Percentiles rank a stretch among this genome's conserved stretches.
Conservation (phyloP, 2,797 vertebrate species). For the Anniella stebbinsi region DNA sequence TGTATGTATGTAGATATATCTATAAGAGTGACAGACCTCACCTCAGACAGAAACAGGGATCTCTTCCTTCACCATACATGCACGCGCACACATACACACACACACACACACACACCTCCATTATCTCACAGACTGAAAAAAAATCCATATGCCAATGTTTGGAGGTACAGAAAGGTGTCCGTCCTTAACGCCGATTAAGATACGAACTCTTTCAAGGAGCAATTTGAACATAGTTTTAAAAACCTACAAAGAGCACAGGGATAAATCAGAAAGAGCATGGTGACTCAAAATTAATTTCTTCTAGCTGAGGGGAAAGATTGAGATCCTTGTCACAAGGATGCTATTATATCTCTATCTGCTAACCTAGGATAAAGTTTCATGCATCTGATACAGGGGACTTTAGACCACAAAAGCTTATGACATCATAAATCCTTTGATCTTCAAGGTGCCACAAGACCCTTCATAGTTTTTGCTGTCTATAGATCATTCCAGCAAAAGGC, state of each 20-base stretch:
- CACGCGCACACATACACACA: slow-evolving; percentile 48
- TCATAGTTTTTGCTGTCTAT: background rate
- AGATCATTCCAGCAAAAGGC: background rate
- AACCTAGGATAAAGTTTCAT: background rate
- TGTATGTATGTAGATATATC: no score
- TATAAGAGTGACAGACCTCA: slow-evolving; percentile 76
- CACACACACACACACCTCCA: slow-evolving; percentile 28
- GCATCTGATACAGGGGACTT: background rate
- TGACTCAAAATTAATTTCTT: slow-evolving; percentile 76
- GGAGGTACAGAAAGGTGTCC: slow-evolving; percentile 84
- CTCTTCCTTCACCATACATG: slow-evolving; percentile 74
- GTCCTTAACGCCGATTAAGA: slow-evolving; percentile 70
- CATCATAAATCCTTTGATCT: background rate
- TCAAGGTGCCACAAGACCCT: background rate
- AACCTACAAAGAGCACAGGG: slow-evolving; percentile 74
- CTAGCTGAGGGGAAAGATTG: slow-evolving; percentile 66
- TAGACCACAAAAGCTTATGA: background rate
- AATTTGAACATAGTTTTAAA: slow-evolving; percentile 73
- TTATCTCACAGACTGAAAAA: slow-evolving; percentile 65
- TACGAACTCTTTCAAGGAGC: slow-evolving; percentile 76
- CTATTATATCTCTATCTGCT: slow-evolving; percentile 29
- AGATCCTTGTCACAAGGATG: slow-evolving; percentile 72
- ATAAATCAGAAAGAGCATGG: slow-evolving; percentile 71
- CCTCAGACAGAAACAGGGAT: slow-evolving; percentile 74
- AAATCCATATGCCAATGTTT: slow-evolving; percentile 73